A percentile compares a stretch with the other conserved stretches of the same genome.
Conservation (phyloP, 1,140 invertebrate species). For the Sogatella furcifera region DNA sequence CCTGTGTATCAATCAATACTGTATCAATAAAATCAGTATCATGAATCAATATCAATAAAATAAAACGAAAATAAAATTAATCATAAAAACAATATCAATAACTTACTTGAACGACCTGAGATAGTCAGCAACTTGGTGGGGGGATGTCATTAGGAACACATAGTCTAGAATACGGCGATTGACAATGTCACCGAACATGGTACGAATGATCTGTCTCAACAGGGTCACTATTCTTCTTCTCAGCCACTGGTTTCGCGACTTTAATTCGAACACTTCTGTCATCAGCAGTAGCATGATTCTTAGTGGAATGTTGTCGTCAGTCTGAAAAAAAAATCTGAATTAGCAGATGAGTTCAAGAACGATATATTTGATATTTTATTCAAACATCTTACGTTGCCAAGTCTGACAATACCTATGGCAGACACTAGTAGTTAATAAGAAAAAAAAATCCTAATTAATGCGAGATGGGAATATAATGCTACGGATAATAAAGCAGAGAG, state of each 20-base stretch:
- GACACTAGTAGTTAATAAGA: no score
- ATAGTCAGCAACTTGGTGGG: slow-evolving; percentile 81
- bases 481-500: no score
- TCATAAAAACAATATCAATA: not conserved
- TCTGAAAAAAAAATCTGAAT: slow-evolving; percentile 32
- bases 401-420: no score
- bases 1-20: no score
- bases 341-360: no score
- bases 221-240: slow-evolving; percentile 68
- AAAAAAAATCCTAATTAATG: no score
- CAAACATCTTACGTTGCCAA: no score
- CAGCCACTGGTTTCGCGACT: slow-evolving; percentile 80
- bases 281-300: slow-evolving; percentile 75
- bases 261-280: slow-evolving; percentile 87
- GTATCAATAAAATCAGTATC: no score
- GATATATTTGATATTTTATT: no score
- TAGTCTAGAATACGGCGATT: slow-evolving; percentile 85
- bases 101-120: slow-evolving; percentile 74
- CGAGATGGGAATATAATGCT: no score
- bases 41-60: no score
- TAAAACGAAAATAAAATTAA: not conserved
- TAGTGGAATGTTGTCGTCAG: slow-evolving; percentile 75
- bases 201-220: slow-evolving; percentile 61
- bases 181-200: slow-evolving; percentile 75
- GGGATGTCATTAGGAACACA: slow-evolving; percentile 79